Conservation (phyloP, 1,140 invertebrate species). For the Saccostrea echinata region DNA sequence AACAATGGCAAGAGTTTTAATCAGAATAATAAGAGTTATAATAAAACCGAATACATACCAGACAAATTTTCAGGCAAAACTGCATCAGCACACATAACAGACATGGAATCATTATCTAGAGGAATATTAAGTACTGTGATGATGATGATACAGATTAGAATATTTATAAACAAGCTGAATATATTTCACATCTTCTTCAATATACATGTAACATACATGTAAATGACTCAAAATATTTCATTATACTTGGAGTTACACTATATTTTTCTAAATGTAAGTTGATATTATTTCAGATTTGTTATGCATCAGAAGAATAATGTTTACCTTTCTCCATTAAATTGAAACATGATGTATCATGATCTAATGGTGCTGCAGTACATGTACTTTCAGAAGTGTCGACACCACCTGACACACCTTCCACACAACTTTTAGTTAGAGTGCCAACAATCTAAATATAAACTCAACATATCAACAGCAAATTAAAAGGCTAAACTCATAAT, state of each 20-base stretch:
- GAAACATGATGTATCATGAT: background rate
- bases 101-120: background rate
- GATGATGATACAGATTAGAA: background rate
- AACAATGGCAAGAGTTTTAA: too few species aligned
- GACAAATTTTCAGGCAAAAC: too few species aligned
- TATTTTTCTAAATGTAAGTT: background rate
- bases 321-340: background rate
- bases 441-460: background rate
- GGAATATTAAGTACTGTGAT: background rate
- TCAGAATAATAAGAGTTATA: too few species aligned
- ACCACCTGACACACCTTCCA: background rate
- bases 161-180: background rate
- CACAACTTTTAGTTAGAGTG: background rate
- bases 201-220: background rate
- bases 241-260: background rate
- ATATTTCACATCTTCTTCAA: too few species aligned
- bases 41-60: too few species aligned
- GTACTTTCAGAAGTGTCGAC: background rate
- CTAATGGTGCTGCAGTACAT: background rate
- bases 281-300: background rate
- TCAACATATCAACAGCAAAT: background rate
- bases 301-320: background rate
- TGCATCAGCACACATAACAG: background rate
- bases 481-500: background rate
- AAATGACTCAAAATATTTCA: background rate